Evolutionary conservation across 1,140 invertebrate genomes (phyloP).

Genomic region (Caenorhabditis inopinata): DNA sequence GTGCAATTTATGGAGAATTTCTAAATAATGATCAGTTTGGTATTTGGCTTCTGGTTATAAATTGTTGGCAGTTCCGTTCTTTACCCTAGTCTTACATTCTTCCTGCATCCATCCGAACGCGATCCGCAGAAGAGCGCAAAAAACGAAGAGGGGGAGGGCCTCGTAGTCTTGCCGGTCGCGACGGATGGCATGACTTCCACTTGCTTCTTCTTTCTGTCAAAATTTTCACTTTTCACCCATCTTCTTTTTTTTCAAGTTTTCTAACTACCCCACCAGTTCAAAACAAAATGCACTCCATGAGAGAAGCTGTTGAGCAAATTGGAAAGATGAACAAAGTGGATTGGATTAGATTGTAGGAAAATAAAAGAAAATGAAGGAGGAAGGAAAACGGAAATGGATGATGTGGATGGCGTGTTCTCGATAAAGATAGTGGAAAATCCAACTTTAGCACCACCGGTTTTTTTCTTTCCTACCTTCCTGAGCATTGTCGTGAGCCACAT

Average conservation of each 20-base stretch:
- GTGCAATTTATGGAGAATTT: no score
- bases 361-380: not conserved
- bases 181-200: slow-evolving; percentile 21
- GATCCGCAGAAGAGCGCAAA: not conserved
- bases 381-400: not conserved
- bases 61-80: slow-evolving; percentile 19
- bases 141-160: not conserved
- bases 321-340: not conserved
- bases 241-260: not conserved
- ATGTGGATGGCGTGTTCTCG: slow-evolving; percentile 1
- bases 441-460: no score
- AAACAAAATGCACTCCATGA: not conserved
- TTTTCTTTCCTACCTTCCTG: no score
- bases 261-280: not conserved
- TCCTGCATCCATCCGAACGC: slow-evolving; percentile 1
- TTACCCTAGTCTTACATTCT: not conserved
- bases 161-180: not conserved
- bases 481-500: no score
- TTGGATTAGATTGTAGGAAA: not conserved
- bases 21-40: no score
- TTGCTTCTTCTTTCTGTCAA: slow-evolving; percentile 3
- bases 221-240: not conserved
- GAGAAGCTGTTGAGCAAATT: slow-evolving; percentile 11
- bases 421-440: no score
- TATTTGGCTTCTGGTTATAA: not conserved